These are phyloP conservation scores for Lasioglossum lativentre DNA, from an alignment of 2,888 invertebrate genomes.

Conservation along the genomic window DNA sequence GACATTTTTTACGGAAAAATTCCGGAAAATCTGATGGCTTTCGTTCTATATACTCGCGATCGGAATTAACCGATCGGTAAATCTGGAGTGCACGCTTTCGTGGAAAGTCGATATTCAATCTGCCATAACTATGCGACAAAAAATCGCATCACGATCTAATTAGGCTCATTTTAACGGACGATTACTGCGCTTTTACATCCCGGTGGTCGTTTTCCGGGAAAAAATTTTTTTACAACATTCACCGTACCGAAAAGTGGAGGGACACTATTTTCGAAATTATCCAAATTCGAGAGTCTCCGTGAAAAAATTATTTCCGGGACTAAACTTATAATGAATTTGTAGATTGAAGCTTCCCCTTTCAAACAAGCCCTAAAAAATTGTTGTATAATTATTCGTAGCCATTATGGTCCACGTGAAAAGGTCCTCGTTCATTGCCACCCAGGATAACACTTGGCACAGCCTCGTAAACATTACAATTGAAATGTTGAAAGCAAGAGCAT, in stretches of 20 bases:
- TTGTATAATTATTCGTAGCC: no score
- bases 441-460: background rate
- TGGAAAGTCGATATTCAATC: background rate
- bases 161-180: background rate
- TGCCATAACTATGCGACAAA: background rate
- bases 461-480: background rate
- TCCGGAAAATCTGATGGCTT: background rate
- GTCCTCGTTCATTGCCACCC: background rate
- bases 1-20: background rate
- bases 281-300: background rate
- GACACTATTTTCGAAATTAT: background rate
- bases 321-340: no score
- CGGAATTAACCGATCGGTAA: background rate
- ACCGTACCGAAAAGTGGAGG: rapidly evolving
- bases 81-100: background rate
- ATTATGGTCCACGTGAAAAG: no score
- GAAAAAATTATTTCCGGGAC: background rate
- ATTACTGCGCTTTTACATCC: background rate
- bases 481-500: background rate
- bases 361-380: background rate
- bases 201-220: rapidly evolving
- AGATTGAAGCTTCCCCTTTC: background rate
- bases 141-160: background rate
- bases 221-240: background rate
- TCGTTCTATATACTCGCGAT: background rate